Percentiles rank a stretch among this genome's conserved stretches.
Evolutionary conservation across 2,797 vertebrate genomes (phyloP).

Genomic region (Glossophaga mutica): DNA sequence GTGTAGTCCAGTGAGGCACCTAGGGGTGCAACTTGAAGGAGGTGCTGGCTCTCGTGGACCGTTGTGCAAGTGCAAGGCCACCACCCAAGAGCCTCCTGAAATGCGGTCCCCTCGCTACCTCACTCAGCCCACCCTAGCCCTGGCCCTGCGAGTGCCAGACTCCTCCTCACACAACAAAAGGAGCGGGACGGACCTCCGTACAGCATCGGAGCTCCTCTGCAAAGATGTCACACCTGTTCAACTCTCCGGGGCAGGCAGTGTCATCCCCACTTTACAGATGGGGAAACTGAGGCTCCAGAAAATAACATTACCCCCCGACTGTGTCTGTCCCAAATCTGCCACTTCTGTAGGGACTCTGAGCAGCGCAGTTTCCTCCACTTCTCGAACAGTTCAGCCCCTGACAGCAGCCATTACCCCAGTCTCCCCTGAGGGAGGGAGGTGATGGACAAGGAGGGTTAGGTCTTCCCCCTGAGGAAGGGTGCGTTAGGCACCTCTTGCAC

Average conservation of each 20-base stretch:
- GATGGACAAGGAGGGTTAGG: not conserved
- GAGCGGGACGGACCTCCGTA: not conserved
- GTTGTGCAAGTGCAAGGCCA: not conserved
- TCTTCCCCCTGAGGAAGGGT: not conserved
- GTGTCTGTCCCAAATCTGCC: not conserved
- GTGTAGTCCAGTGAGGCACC: not conserved
- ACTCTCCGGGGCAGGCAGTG: not conserved
- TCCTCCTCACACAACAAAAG: not conserved
- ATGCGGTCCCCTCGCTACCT: not conserved
- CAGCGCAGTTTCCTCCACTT: not conserved
- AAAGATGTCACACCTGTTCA: not conserved
- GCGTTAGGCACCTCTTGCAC: not conserved
- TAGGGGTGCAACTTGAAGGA: not conserved
- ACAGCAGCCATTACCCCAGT: not conserved
- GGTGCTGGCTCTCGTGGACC: accelerated
- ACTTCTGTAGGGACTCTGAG: not conserved
- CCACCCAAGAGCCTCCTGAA: not conserved
- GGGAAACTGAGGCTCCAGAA: not conserved
- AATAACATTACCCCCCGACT: not conserved
- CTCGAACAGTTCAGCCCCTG: not conserved
- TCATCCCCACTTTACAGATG: not conserved
- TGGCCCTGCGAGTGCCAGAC: not conserved
- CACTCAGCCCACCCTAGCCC: not conserved
- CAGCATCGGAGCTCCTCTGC: not conserved
- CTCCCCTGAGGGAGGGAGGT: not conserved